Percentiles rank a stretch among this genome's conserved stretches.
Evolutionary conservation across 2,113 vertebrate species (phyloP).

Genomic region (Austrofundulus limnaeus): DNA sequence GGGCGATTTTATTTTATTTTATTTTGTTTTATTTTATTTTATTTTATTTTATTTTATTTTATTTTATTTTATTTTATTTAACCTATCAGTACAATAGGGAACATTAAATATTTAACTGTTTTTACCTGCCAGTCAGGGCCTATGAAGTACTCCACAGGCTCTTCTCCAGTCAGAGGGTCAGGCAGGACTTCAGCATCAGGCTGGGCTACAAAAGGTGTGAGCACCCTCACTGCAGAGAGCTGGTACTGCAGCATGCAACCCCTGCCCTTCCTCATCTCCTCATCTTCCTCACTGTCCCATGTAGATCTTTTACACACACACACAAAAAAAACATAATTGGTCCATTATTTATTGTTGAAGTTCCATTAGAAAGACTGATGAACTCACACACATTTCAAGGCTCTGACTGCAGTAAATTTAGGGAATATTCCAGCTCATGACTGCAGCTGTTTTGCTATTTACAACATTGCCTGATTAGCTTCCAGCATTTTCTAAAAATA

Average conservation of each 20-base stretch:
- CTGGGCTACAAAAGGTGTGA: conserved; percentile 87
- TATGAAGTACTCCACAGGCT: conserved; percentile 78
- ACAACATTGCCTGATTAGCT: not conserved
- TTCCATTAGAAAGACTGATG: not conserved
- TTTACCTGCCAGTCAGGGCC: conserved; percentile 89
- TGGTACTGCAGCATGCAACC: conserved; percentile 95
- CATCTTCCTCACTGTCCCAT: conserved; percentile 90
- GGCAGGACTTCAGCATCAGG: conserved; percentile 25
- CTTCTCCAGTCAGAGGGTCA: conserved; percentile 45
- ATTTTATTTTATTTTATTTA: too few species aligned
- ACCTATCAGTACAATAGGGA: not conserved
- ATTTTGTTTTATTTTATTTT: too few species aligned
- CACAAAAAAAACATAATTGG: not conserved
- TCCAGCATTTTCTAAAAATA: conserved; percentile 1
- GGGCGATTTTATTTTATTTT: too few species aligned
- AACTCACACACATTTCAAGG: not conserved
- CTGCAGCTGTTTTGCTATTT: not conserved
- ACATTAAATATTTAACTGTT: not conserved
- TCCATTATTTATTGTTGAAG: not conserved
- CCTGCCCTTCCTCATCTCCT: conserved; percentile 83
- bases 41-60: too few species aligned
- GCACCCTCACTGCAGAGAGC: conserved; percentile 84
- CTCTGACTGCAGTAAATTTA: not conserved
- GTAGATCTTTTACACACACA: conserved; percentile 76
- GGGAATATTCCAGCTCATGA: not conserved